phyloP scores from a whole-genome alignment of 2,797 vertebrate genomes.

The Mycteria americana region DNA sequence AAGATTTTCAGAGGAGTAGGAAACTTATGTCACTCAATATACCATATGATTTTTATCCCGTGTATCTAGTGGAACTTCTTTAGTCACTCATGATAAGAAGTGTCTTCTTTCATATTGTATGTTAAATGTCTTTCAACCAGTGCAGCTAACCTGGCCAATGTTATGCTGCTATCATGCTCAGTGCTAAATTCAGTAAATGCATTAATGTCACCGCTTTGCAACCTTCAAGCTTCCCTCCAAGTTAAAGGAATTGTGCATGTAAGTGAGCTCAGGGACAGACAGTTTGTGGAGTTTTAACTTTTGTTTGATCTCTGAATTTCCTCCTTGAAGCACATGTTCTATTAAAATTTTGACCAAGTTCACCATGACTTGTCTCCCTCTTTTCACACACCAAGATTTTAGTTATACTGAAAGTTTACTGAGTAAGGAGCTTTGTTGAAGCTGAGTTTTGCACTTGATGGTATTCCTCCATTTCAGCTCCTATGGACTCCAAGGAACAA shows the following conservation, averaged over 20 bases:
- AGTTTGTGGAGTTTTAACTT: background rate
- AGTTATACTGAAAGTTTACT: background rate
- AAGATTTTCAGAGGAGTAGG: background rate
- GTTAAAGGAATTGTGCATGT: background rate
- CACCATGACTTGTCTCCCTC: background rate
- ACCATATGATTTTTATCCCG: background rate
- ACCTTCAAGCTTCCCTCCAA: background rate
- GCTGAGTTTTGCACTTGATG: background rate
- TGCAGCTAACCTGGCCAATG: background rate
- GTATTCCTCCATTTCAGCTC: background rate
- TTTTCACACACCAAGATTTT: background rate
- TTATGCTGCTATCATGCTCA: background rate
- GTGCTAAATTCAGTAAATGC: background rate
- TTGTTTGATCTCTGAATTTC: background rate
- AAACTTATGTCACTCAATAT: background rate
- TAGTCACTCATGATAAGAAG: background rate
- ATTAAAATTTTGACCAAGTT: background rate
- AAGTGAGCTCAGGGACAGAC: background rate
- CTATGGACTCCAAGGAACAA: background rate
- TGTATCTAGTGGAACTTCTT: background rate
- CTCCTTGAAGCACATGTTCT: background rate
- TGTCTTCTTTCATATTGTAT: background rate
- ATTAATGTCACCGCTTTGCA: background rate
- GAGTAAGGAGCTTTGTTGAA: background rate
- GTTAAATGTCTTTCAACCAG: background rate